phyloP scores from a whole-genome alignment of 2,888 invertebrate species.

The Eudemis profundana region DNA sequence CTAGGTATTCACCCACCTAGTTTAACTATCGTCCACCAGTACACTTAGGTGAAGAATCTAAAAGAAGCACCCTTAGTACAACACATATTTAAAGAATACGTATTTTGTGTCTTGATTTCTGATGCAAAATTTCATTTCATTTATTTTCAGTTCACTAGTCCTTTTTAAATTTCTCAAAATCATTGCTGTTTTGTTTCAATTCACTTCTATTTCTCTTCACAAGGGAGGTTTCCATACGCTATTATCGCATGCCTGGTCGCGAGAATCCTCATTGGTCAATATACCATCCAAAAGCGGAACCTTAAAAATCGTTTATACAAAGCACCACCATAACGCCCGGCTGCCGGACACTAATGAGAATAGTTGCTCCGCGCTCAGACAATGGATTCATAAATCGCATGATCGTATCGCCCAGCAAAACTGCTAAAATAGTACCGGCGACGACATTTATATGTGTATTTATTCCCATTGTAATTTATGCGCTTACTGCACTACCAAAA shows the following conservation, averaged over 20 bases:
- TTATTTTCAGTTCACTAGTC: too few species aligned
- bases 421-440: conserved; percentile 68
- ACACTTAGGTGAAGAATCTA: too few species aligned
- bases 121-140: too few species aligned
- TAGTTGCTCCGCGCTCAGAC: conserved; percentile 63
- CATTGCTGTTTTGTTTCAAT: too few species aligned
- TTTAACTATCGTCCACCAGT: too few species aligned
- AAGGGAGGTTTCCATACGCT: too few species aligned
- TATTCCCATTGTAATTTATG: conserved; percentile 72
- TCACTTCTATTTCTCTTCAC: too few species aligned
- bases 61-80: too few species aligned
- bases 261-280: not conserved
- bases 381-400: conserved; percentile 77
- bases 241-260: not conserved
- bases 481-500: conserved; percentile 58
- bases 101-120: too few species aligned
- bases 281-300: conserved; percentile 9
- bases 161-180: too few species aligned
- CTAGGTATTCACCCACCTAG: too few species aligned
- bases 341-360: conserved; percentile 71
- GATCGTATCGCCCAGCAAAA: conserved; percentile 71
- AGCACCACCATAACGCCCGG: conserved; percentile 52
- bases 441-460: conserved; percentile 73
- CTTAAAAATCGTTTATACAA: conserved; percentile 42
- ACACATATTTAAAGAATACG: too few species aligned